Conservation (phyloP, 2,888 invertebrate genomes). For the Lysandra bellargus region DNA sequence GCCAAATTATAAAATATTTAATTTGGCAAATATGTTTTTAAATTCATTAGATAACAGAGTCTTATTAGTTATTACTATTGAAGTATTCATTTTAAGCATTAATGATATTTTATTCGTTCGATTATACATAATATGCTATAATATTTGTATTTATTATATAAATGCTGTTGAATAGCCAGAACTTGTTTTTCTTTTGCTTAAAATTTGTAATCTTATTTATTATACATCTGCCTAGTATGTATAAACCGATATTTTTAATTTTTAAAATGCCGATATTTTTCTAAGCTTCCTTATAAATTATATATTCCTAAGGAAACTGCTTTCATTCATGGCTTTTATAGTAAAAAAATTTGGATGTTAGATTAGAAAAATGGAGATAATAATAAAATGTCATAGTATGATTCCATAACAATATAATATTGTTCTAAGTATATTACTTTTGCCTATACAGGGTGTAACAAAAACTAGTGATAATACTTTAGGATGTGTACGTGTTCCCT, state of each 20-base stretch:
- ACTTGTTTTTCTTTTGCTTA: neutral
- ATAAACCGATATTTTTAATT: neutral
- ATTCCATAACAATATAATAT: too few relatives aligned
- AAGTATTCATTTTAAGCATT: neutral
- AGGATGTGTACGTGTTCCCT: too few relatives aligned
- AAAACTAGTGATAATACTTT: too few relatives aligned
- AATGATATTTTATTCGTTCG: neutral
- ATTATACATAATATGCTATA: neutral
- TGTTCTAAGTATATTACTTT: too few relatives aligned
- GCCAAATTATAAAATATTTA: too few relatives aligned
- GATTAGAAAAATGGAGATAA: too few relatives aligned
- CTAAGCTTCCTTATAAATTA: neutral
- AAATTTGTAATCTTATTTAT: neutral
- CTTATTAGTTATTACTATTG: conserved; percentile 1
- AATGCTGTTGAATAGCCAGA: neutral
- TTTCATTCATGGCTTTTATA: neutral
- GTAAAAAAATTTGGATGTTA: too few relatives aligned
- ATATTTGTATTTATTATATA: neutral
- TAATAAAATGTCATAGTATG: too few relatives aligned
- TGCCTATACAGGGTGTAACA: too few relatives aligned
- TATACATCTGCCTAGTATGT: neutral
- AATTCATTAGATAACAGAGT: neutral
- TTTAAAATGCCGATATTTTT: neutral
- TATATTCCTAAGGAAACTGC: neutral
- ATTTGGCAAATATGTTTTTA: neutral